Percentiles rank a stretch among this genome's conserved stretches.
Conservation (phyloP, 2,797 vertebrate genomes). For the Momotus momota region DNA sequence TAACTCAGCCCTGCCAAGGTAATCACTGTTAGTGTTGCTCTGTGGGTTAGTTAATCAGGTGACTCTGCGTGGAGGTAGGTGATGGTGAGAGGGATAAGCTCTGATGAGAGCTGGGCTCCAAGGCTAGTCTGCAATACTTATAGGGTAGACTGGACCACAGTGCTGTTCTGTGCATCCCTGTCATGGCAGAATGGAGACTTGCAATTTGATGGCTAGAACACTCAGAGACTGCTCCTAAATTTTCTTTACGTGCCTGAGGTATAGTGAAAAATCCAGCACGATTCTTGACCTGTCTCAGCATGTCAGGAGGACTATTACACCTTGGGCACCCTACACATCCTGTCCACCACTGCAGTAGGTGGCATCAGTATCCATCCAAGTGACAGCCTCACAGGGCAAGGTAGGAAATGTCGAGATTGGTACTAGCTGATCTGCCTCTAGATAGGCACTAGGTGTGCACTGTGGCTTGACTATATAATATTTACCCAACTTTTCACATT, state of each 20-base stretch:
- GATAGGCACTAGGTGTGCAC: not conserved
- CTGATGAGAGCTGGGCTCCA: not conserved
- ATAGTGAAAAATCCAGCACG: not conserved
- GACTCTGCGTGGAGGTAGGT: not conserved
- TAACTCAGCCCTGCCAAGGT: constrained; percentile 35
- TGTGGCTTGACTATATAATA: not conserved
- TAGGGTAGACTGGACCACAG: not conserved
- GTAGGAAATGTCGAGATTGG: not conserved
- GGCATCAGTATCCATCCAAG: not conserved
- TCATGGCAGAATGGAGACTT: not conserved
- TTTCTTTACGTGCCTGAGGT: not conserved
- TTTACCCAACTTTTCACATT: not conserved
- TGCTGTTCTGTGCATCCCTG: not conserved
- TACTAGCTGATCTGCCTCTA: not conserved
- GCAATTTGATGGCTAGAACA: not conserved
- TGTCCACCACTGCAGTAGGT: not conserved
- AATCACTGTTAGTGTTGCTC: constrained; percentile 26
- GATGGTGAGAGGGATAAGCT: not conserved
- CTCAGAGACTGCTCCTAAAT: not conserved
- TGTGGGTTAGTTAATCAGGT: not conserved
- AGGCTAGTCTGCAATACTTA: not conserved
- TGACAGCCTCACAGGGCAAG: not conserved
- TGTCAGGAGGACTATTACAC: not conserved
- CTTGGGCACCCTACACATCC: not conserved
- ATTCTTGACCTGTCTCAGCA: not conserved